Evolutionary conservation across 2,888 invertebrate species (phyloP), one percentile per base, ranked within the genome.

Genomic region (Leptinotarsa juncta): DNA sequence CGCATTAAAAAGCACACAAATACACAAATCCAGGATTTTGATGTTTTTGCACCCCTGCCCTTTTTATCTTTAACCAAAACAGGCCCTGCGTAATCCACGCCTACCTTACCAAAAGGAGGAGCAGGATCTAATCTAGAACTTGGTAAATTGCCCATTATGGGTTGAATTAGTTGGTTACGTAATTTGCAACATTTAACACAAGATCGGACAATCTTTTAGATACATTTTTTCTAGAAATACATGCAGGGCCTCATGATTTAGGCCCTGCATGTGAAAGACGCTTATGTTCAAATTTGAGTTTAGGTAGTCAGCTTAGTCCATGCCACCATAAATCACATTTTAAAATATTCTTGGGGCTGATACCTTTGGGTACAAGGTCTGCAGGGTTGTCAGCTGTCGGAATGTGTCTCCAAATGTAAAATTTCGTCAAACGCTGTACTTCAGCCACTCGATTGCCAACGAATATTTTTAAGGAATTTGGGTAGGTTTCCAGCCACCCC

Each of bases 401-500:
- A 5, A 81, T 77, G 62, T 81, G 78, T 18, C 72, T 50, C 79
- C 79, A 81, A 16, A 32, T 26, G 57, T 55, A 53, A 32, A 69
- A 20, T 4, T 49, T 48, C 18, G 77, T 76, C 3, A 78, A 18
- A 10, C 42, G 20, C 68, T 81, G 78, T 48, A 81, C 77, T 57
- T 80, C 80, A 7, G 79, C 65, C 16, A 81, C 75, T 18, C 81
- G 71, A 65, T 78, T 78, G 55, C 72, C 60, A 5, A 80, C 78
- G 71, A 81, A 81, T 15, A 14, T n/a, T 80, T 55, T 55, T 2
- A 55, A 55, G 0, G 10, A 55, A 18, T 14, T 55, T 18, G 53
- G 69, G 16, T 57, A 20, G 7, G 57, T 69, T 26, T n/a, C 16
- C n/a, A 69, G 26, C 55, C 69, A 69, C 12, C 69, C 69, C 26